phyloP scores from a whole-genome alignment of 2,797 vertebrate species.

The Sylvilagus floridanus region DNA sequence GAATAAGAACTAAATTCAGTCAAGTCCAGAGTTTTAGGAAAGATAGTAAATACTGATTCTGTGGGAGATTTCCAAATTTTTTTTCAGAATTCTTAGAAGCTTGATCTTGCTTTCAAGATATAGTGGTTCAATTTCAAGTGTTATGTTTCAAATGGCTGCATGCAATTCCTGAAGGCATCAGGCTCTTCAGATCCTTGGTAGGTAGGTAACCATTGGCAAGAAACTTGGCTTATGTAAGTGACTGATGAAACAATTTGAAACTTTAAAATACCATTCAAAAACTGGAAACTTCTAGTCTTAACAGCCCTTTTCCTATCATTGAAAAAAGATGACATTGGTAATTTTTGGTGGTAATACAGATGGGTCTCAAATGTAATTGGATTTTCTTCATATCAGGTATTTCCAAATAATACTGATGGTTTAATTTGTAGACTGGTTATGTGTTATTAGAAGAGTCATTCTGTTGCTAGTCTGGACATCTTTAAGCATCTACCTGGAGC shows the following conservation, averaged over 20 bases:
- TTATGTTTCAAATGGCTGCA: neutral
- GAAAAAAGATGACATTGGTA: neutral
- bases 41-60: constrained; percentile 39
- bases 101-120: constrained; percentile 32
- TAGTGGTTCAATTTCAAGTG: neutral
- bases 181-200: constrained; percentile 28
- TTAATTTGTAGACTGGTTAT: neutral
- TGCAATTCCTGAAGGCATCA: neutral
- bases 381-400: neutral
- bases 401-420: neutral
- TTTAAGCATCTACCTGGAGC: neutral
- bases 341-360: neutral
- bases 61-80: constrained; percentile 34
- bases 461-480: neutral
- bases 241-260: neutral
- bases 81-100: neutral
- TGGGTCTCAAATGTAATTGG: constrained; percentile 1
- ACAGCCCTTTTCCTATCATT: neutral
- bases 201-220: neutral
- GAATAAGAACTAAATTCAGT: neutral
- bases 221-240: neutral
- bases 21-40: neutral
- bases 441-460: neutral
- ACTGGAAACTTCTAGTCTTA: neutral
- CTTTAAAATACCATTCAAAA: neutral